Base-by-base conservation (phyloP, 1,140 invertebrate genomes). In the Drosophila obscura region DNA sequence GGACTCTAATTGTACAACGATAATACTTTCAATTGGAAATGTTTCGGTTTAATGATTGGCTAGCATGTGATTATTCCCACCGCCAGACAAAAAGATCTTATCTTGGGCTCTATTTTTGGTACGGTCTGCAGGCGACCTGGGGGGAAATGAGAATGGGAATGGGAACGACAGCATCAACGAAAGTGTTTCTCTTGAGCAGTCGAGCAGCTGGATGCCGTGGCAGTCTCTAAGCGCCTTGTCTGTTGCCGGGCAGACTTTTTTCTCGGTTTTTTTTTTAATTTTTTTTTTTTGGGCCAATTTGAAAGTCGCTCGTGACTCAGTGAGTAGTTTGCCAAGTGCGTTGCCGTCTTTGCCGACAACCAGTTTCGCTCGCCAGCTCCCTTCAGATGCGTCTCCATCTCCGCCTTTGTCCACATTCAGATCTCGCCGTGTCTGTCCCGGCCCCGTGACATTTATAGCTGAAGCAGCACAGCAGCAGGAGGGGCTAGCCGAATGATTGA, bases 231-330 rank as follows among this genome's bases (percentile, higher is more conserved):
- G 53, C 26, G 55, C 26, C 59, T 51, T 60, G 58, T 45, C 80
- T 83, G 80, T 83, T 83, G 80, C 80, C 80, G 56, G 72, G 80
- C 72, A 56, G 68, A 62, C 65, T 71, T 74, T 46, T 41, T 63
- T 63, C n/a, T 64, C 24, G 39, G 43, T 28, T 5, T 56, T 44
- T 63, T 62, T 49, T 56, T 22, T n/a, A n/a, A n/a, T n/a, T n/a
- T n/a, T n/a, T 39, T 51, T 43, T 56, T 52, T 60, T 80, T 74
- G 67, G 60, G 53, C 68, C 73, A 81, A 87, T 87, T 85, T 85
- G 82, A 85, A 85, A 85, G 81, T 85, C 65, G 69, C 55, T 67
- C 57, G 64, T 85, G 81, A 87, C 73, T 85, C 81, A 85, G 61
- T 67, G 76, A 65, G 74, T 55, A 57, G 67, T 49, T 73, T 41